These are phyloP conservation scores for Lottia gigantea DNA, from an alignment of 2,888 invertebrate species.

Conservation along the genomic window DNA sequence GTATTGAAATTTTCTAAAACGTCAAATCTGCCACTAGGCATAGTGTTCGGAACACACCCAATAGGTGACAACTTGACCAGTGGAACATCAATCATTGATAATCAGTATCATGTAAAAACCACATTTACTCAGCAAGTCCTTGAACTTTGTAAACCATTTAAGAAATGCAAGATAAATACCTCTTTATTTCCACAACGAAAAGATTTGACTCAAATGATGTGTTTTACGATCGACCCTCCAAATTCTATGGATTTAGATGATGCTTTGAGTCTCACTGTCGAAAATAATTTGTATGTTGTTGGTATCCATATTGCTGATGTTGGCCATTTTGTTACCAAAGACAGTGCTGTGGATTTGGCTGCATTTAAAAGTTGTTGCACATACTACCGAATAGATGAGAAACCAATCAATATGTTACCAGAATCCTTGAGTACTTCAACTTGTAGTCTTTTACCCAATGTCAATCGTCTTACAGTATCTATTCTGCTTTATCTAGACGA, in stretches of 20 bases:
- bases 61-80: slow-evolving; percentile 38
- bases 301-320: slow-evolving; percentile 61
- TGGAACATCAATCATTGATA: slow-evolving; percentile 50
- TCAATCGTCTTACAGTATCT: slow-evolving; percentile 51
- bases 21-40: slow-evolving; percentile 52
- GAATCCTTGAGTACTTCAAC: slow-evolving; percentile 40
- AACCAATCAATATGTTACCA: slow-evolving; percentile 51
- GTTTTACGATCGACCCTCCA: slow-evolving; percentile 46
- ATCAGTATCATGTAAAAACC: slow-evolving; percentile 50
- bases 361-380: slow-evolving; percentile 45
- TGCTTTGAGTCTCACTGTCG: slow-evolving; percentile 53
- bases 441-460: slow-evolving; percentile 47
- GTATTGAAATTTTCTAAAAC: slow-evolving; percentile 57
- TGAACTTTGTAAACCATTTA: neutral
- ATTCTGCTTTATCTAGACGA: slow-evolving; percentile 48
- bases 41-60: slow-evolving; percentile 57
- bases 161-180: neutral
- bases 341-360: slow-evolving; percentile 48
- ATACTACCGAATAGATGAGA: slow-evolving; percentile 40
- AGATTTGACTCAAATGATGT: slow-evolving; percentile 44
- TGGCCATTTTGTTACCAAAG: slow-evolving; percentile 46
- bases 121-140: slow-evolving; percentile 35
- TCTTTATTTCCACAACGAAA: slow-evolving; percentile 24
- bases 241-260: slow-evolving; percentile 37
- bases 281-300: slow-evolving; percentile 45